Conservation (phyloP, 2,888 invertebrate genomes). For the Theretra japonica region DNA sequence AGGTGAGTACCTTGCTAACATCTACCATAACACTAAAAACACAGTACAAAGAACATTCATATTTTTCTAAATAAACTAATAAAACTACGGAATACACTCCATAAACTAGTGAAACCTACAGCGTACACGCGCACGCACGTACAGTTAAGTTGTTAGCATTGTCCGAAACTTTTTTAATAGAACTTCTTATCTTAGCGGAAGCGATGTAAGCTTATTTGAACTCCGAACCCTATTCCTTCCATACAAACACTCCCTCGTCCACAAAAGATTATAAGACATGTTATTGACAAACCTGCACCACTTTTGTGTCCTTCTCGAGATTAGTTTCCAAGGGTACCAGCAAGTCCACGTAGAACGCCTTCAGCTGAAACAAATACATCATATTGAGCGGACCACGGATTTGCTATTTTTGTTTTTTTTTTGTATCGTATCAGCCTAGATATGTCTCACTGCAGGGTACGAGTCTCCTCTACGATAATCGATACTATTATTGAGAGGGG, state of each 20-base stretch:
- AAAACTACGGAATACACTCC: too few relatives aligned
- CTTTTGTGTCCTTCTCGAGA: conserved; percentile 97
- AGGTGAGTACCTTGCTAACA: too few relatives aligned
- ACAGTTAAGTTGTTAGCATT: conserved; percentile 25
- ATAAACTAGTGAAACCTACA: not conserved
- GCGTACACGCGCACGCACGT: not conserved
- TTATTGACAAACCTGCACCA: conserved; percentile 90
- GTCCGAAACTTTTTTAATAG: conserved; percentile 69
- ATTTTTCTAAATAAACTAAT: too few relatives aligned
- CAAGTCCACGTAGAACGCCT: conserved; percentile 97
- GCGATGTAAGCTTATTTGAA: conserved; percentile 64
- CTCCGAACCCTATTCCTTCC: conserved; percentile 53
- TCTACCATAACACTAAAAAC: too few relatives aligned
- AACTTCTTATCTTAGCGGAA: conserved; percentile 63
- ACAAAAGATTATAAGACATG: conserved; percentile 65
- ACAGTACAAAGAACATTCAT: too few relatives aligned
- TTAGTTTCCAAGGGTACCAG: conserved; percentile 96
- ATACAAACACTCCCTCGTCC: conserved; percentile 64
- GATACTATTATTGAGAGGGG: too few relatives aligned
- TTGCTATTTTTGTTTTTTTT: not conserved
- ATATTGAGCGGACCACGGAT: conserved; percentile 45
- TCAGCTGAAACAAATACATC: conserved; percentile 87
- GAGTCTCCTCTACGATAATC: too few relatives aligned
- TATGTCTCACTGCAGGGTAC: too few relatives aligned
- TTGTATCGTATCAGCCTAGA: too few relatives aligned